Percentiles rank a stretch among this genome's conserved stretches.
Conservation (phyloP, 2,113 vertebrate genomes). For the Canis aureus region DNA sequence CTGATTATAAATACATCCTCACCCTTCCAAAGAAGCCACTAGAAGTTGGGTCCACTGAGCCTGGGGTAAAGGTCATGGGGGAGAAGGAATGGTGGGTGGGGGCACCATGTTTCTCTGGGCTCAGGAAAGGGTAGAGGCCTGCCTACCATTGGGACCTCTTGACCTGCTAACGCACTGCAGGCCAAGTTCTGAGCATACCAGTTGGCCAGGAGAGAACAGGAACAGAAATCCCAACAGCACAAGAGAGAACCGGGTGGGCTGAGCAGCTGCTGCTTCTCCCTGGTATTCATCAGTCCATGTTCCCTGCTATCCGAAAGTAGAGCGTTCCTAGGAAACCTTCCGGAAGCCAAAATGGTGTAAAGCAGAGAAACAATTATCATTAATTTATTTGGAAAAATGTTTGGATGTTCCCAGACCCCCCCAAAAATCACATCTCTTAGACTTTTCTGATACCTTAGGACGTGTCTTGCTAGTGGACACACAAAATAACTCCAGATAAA, state of each 20-base stretch:
- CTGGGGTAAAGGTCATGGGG: fast-evolving
- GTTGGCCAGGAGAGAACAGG: neutral
- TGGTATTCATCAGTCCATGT: fast-evolving
- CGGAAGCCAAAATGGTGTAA: neutral
- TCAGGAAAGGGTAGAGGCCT: fast-evolving
- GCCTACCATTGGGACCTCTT: fast-evolving
- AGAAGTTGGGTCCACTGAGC: too few species aligned
- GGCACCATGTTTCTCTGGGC: fast-evolving
- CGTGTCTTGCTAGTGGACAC: neutral
- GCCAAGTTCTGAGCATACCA: fast-evolving
- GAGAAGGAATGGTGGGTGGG: fast-evolving
- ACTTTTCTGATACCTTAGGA: neutral
- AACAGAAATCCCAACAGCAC: fast-evolving
- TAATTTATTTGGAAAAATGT: neutral
- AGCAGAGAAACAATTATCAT: neutral
- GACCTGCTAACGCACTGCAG: too few species aligned
- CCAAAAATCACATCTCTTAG: neutral
- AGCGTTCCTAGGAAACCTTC: neutral
- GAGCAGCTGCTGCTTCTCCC: fast-evolving
- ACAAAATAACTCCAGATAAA: neutral
- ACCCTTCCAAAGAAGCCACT: neutral
- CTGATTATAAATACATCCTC: neutral
- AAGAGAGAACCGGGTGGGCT: neutral
- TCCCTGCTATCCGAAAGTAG: neutral
- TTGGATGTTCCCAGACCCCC: neutral